Percentiles rank a stretch among this genome's conserved stretches.
Evolutionary conservation across 2,888 invertebrate species (phyloP).

Genomic region (Spilarctia lutea): DNA sequence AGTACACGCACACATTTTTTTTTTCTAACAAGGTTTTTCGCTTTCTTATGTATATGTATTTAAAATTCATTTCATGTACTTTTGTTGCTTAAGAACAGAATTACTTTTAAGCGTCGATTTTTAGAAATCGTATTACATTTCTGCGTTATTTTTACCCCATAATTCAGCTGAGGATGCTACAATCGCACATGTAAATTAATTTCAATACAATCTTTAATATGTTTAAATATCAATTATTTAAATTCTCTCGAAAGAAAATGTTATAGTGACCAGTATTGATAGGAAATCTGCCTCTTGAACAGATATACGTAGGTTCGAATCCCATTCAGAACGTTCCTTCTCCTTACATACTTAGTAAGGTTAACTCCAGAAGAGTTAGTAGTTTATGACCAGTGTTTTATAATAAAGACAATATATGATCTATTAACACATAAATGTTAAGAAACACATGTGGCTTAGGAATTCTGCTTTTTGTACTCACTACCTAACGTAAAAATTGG

Average conservation of each 20-base stretch:
- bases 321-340: neutral
- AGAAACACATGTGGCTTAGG: constrained; percentile 3
- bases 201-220: neutral
- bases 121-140: neutral
- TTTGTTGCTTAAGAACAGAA: neutral
- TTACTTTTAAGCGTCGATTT: neutral
- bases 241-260: neutral
- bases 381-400: neutral
- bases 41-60: neutral
- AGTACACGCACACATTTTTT: too few relatives aligned
- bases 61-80: neutral
- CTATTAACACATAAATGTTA: neutral
- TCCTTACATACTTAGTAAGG: neutral
- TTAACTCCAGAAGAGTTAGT: neutral
- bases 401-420: neutral
- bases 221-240: neutral
- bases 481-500: constrained; percentile 24
- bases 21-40: neutral
- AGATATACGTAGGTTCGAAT: neutral
- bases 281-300: neutral
- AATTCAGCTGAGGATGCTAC: neutral
- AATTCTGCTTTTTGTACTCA: constrained; percentile 32
- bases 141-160: neutral
- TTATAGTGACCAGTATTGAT: neutral
- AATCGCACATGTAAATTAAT: neutral